These are phyloP conservation scores for Palythoa grandiflora DNA, from an alignment of 92 coral and sea anemone species.

Conservation along the genomic window DNA sequence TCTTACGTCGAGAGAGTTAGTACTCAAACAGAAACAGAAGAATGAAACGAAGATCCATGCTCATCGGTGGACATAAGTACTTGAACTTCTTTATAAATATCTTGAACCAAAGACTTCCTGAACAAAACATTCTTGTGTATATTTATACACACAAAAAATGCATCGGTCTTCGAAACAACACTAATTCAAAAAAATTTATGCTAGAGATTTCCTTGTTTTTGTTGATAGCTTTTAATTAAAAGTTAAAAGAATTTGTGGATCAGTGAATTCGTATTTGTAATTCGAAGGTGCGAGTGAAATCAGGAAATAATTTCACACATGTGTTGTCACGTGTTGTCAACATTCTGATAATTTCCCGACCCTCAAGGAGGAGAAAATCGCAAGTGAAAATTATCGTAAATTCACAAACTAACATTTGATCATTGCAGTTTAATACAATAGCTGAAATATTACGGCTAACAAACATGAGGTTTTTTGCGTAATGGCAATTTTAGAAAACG, in stretches of 20 bases:
- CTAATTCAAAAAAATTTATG: too few species aligned
- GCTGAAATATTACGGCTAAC: not conserved
- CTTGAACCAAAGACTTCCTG: not conserved
- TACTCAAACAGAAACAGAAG: not conserved
- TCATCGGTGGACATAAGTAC: not conserved
- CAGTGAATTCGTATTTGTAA: too few species aligned
- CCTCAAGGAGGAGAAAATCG: not conserved
- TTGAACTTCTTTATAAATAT: not conserved
- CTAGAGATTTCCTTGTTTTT: too few species aligned
- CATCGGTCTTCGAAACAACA: too few species aligned
- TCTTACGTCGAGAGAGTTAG: not conserved
- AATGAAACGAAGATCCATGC: not conserved
- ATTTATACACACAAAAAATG: too few species aligned
- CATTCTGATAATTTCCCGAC: too few species aligned
- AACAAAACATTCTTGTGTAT: not conserved
- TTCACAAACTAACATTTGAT: not conserved
- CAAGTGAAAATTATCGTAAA: not conserved
- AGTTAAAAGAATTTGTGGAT: too few species aligned
- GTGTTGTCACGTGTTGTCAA: too few species aligned
- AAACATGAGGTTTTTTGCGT: not conserved
- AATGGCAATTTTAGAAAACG: not conserved
- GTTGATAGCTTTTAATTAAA: too few species aligned
- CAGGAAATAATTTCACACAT: too few species aligned
- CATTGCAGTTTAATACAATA: not conserved
- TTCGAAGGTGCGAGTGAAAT: too few species aligned